These are phyloP conservation scores for Carassius carassius DNA, from an alignment of 2,113 vertebrate genomes.

Conservation along the genomic window DNA sequence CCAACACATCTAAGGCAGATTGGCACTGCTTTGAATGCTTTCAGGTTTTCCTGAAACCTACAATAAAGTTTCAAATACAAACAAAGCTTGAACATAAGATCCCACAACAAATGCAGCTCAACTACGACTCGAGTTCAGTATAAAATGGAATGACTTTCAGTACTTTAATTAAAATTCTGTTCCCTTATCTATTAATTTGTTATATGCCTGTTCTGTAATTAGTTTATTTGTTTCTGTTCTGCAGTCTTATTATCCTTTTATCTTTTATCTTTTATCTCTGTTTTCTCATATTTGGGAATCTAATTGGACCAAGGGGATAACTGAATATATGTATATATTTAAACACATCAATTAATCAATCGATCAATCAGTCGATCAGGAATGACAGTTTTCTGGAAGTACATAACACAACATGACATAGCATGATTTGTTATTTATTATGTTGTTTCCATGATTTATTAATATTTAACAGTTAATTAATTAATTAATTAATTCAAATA, in stretches of 20 bases:
- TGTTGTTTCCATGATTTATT: background rate
- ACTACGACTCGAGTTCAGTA: background rate
- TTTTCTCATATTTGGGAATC: background rate
- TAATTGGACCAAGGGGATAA: background rate
- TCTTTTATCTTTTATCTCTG: background rate
- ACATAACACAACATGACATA: too few relatives aligned
- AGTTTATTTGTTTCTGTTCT: background rate
- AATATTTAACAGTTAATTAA: background rate
- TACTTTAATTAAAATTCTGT: background rate
- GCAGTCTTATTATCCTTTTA: background rate
- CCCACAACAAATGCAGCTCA: background rate
- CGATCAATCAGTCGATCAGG: background rate
- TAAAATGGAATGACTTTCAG: background rate
- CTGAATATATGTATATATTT: background rate
- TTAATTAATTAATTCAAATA: too few relatives aligned
- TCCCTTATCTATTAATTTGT: background rate
- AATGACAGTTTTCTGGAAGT: too few relatives aligned
- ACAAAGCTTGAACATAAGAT: background rate
- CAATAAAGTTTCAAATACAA: background rate
- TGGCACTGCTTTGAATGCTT: background rate
- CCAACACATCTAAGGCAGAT: background rate
- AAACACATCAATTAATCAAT: background rate
- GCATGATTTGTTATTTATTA: too few relatives aligned
- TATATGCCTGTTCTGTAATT: background rate
- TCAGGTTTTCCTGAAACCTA: slow-evolving; percentile 3